Conservation (phyloP, 2,888 invertebrate species). For the Exocentrus adspersus region DNA sequence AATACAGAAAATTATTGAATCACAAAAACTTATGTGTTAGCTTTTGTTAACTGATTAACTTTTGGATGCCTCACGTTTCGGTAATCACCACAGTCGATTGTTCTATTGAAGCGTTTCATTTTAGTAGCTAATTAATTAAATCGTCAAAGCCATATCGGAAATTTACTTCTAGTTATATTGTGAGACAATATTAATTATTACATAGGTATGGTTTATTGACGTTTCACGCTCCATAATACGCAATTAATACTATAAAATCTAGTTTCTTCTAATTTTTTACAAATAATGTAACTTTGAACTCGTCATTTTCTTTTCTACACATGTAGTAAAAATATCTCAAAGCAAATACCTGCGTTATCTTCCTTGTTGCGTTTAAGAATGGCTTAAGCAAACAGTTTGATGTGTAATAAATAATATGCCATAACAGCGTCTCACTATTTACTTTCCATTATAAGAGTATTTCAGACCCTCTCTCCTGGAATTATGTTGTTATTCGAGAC, state of each 20-base stretch:
- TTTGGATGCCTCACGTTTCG: too few species aligned
- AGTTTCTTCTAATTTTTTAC: too few species aligned
- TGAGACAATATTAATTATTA: neutral
- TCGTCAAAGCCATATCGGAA: neutral
- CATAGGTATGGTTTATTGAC: neutral
- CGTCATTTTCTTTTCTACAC: too few species aligned
- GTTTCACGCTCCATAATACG: too few species aligned
- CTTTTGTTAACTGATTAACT: too few species aligned
- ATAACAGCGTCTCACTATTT: slow-evolving; percentile 2
- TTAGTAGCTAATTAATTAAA: neutral
- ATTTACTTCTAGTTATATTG: neutral
- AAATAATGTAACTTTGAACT: too few species aligned
- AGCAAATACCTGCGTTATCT: neutral
- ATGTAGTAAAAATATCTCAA: too few species aligned
- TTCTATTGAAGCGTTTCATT: neutral
- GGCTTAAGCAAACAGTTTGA: neutral
- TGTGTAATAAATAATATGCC: neutral
- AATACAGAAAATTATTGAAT: too few species aligned
- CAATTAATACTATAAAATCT: too few species aligned
- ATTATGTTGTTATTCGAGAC: neutral
- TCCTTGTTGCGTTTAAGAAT: neutral
- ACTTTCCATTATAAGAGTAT: slow-evolving; percentile 2
- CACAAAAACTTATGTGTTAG: too few species aligned
- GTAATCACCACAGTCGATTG: neutral
- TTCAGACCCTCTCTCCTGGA: neutral